Conservation (phyloP, 2,113 vertebrate genomes). For the Stomatorhinus ivindoensis region DNA sequence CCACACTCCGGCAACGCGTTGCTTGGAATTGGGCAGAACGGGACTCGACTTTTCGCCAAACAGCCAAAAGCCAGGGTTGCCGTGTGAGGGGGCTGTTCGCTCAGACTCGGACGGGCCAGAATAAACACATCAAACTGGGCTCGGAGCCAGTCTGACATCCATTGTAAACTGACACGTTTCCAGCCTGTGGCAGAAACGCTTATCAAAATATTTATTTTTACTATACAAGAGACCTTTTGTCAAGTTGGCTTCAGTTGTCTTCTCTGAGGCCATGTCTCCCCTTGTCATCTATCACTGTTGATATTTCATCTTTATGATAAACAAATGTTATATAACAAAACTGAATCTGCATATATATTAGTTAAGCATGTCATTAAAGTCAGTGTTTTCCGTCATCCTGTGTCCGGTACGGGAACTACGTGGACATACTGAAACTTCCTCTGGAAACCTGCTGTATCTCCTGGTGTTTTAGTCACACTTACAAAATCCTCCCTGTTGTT, state of each 20-base stretch:
- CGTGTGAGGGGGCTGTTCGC: not conserved
- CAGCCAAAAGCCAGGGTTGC: not conserved
- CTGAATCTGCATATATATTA: not conserved
- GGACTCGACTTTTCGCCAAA: not conserved
- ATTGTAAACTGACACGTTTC: constrained; percentile 60
- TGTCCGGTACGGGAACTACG: not conserved
- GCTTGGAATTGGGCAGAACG: not conserved
- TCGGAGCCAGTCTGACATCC: constrained; percentile 61
- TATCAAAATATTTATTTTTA: constrained; percentile 60
- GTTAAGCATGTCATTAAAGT: not conserved
- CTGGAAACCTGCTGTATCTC: constrained; percentile 9
- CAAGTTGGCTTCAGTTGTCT: constrained; percentile 28
- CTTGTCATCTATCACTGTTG: not conserved
- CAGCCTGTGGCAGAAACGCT: constrained; percentile 66
- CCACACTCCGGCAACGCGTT: not conserved
- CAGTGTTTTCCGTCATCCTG: not conserved
- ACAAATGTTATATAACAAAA: not conserved
- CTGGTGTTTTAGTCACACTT: constrained; percentile 11
- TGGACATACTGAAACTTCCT: not conserved
- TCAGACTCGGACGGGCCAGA: constrained; percentile 52
- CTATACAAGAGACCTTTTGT: constrained; percentile 71
- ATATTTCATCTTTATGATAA: not conserved
- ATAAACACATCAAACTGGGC: constrained; percentile 67
- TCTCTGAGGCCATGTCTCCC: not conserved
- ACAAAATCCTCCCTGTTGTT: constrained; percentile 32